These are phyloP conservation scores for Watsonalla cultraria DNA, from an alignment of 2,888 invertebrate genomes.

Conservation along the genomic window DNA sequence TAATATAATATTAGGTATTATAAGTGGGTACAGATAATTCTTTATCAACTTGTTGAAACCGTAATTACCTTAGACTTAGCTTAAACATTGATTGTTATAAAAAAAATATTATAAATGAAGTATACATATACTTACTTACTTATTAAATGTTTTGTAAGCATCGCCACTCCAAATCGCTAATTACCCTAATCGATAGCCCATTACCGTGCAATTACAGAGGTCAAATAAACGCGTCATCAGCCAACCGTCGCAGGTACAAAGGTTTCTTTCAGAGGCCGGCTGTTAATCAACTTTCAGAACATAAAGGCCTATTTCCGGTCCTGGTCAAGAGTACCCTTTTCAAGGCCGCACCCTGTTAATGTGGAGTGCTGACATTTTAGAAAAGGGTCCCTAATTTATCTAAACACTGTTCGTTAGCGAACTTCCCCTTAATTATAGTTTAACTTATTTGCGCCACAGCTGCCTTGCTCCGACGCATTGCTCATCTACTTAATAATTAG, in stretches of 20 bases:
- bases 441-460: slow-evolving; percentile 65
- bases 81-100: too few species aligned
- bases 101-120: too few species aligned
- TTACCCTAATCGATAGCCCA: neutral
- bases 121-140: too few species aligned
- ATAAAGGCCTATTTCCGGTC: slow-evolving; percentile 36
- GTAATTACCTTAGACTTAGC: too few species aligned
- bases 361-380: slow-evolving; percentile 66
- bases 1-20: too few species aligned
- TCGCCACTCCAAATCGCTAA: neutral
- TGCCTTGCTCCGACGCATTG: slow-evolving; percentile 36
- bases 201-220: neutral
- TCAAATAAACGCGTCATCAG: neutral
- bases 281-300: slow-evolving; percentile 47
- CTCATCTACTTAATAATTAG: slow-evolving; percentile 25
- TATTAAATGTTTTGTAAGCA: neutral
- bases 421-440: slow-evolving; percentile 69
- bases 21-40: too few species aligned
- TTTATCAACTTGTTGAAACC: too few species aligned
- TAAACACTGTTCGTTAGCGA: slow-evolving; percentile 57
- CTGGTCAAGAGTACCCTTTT: slow-evolving; percentile 50
- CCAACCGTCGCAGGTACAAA: neutral
- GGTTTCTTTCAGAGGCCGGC: slow-evolving; percentile 13
- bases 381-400: slow-evolving; percentile 75
- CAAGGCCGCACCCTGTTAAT: slow-evolving; percentile 54